Percentiles rank a stretch among this genome's conserved stretches.
These are phyloP conservation scores for Epinephelus malabaricus DNA, from an alignment of 2,797 vertebrate species.

Conservation along the genomic window DNA sequence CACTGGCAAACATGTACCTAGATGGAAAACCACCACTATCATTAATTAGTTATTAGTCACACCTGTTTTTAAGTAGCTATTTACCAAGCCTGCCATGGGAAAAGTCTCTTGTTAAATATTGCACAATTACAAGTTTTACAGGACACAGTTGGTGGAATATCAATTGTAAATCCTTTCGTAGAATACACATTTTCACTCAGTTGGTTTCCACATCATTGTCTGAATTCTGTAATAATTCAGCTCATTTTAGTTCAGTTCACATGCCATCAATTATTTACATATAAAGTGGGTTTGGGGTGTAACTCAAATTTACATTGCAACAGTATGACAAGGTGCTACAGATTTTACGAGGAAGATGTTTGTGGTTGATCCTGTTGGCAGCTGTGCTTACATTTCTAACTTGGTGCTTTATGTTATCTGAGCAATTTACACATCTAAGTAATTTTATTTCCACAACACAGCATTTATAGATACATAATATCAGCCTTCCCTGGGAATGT, in stretches of 20 bases:
- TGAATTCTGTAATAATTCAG: not conserved
- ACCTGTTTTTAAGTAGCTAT: not conserved
- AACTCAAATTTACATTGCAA: not conserved
- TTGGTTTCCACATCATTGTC: not conserved
- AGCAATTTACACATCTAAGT: conserved; percentile 3
- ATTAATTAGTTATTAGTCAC: not conserved
- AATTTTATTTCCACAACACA: not conserved
- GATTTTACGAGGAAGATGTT: not conserved
- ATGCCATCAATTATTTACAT: not conserved
- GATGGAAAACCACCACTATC: not conserved
- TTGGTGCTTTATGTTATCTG: not conserved
- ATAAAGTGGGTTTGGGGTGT: not conserved
- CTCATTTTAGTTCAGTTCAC: conserved; percentile 3
- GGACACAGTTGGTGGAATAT: not conserved
- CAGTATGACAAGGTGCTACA: not conserved
- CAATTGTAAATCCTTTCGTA: not conserved
- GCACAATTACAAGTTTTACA: conserved; percentile 1
- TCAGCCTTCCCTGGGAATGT: not conserved
- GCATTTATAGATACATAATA: not conserved
- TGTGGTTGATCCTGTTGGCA: not conserved
- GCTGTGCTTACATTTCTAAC: conserved; percentile 8
- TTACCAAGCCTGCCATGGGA: not conserved
- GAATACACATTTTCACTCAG: not conserved
- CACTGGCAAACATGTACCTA: too few relatives aligned
- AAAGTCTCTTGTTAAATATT: not conserved